phyloP scores from a whole-genome alignment of 2,113 vertebrate species.

The Patagioenas fasciata region DNA sequence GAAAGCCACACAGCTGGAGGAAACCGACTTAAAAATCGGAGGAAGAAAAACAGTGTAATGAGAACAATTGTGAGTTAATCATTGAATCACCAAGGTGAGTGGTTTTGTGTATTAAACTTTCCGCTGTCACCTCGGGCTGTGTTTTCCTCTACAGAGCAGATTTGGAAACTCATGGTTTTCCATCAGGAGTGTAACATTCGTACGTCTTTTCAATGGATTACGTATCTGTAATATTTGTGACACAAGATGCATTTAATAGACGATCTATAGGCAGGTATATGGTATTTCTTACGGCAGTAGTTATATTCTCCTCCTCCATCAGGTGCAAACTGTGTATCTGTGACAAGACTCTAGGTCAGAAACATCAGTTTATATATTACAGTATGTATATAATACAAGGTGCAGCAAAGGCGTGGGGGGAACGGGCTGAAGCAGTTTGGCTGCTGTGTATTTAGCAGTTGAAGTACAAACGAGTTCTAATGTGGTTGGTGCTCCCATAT shows the following conservation, averaged over 20 bases:
- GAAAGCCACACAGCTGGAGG: not conserved
- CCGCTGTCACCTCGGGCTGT: accelerated
- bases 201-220: accelerated
- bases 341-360: not conserved
- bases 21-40: not conserved
- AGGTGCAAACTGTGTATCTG: accelerated
- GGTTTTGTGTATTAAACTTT: not conserved
- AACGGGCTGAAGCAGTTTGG: accelerated
- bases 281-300: accelerated
- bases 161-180: accelerated
- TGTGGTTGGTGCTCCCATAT: accelerated
- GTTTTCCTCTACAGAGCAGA: accelerated
- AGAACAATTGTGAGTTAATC: not conserved
- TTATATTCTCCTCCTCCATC: accelerated
- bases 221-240: not conserved
- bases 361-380: accelerated
- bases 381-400: too few relatives aligned
- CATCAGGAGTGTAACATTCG: accelerated
- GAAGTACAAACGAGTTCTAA: accelerated
- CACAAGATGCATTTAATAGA: accelerated
- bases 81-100: not conserved
- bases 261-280: accelerated
- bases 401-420: too few relatives aligned
- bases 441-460: not conserved
- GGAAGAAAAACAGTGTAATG: not conserved